phyloP scores from a whole-genome alignment of 2,113 vertebrate species.

The Potamarius usumacintae region DNA sequence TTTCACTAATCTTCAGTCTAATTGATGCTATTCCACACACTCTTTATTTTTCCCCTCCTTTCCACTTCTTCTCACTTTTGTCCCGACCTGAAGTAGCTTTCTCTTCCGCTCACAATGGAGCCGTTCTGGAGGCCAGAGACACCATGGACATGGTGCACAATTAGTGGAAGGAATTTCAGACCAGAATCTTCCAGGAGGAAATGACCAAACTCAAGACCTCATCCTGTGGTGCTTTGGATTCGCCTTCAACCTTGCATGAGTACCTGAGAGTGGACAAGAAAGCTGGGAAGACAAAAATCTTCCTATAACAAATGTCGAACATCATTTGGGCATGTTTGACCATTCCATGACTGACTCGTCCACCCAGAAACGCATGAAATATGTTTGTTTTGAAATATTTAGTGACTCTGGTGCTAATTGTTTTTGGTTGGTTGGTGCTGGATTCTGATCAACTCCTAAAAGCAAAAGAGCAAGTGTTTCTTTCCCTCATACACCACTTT shows the following conservation, averaged over 20 bases:
- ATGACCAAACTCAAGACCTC: constrained; percentile 49
- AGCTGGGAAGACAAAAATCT: neutral
- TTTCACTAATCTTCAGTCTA: constrained; percentile 77
- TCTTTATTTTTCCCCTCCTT: constrained; percentile 41
- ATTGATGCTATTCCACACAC: constrained; percentile 55
- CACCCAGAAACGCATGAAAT: neutral
- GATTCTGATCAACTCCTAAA: too few relatives aligned
- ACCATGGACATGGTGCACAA: constrained; percentile 59
- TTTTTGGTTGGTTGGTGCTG: too few relatives aligned
- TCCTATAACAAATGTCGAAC: neutral
- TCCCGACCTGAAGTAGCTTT: constrained; percentile 55
- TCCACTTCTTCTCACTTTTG: constrained; percentile 45
- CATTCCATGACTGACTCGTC: neutral
- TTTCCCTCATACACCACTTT: neutral
- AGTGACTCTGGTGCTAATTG: neutral
- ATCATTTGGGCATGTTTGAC: neutral
- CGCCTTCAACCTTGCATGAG: neutral
- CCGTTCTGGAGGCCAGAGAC: constrained; percentile 63
- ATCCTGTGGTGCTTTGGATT: constrained; percentile 30
- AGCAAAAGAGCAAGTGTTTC: neutral
- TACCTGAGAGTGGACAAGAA: neutral
- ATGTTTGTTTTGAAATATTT: neutral
- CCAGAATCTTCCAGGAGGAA: constrained; percentile 67
- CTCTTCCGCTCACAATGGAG: constrained; percentile 62
- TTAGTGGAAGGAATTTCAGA: constrained; percentile 72